Base-by-base conservation (phyloP, 2,888 invertebrate genomes). In the Catocala nupta region DNA sequence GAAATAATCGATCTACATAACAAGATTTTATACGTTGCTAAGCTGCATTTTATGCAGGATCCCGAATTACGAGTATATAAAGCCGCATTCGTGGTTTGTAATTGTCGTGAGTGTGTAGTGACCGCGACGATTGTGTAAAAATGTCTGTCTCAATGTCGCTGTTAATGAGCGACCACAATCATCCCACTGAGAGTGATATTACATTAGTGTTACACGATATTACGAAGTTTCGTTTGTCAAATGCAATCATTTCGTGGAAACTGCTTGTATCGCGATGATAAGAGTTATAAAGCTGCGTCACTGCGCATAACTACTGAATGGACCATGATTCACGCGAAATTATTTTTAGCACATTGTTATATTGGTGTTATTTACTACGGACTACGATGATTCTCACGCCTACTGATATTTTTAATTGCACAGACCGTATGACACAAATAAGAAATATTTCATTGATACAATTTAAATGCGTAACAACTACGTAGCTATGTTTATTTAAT, bases 301-400 rank as follows among this genome's bases (percentile, higher is more conserved):
- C 81, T 78, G 77, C 71, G 65, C 73, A 70, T 74, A 77, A 69
- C 77, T 74, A 70, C 73, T 91, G 88, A 92, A 92, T 90, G 90
- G 81, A 75, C 70, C 77, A 82, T 92, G 92, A 92, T 85, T 92
- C 92, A 93, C 80, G 79, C 76, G 63, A 68, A 79, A 87, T 83
- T 91, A 91, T 90, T 89, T 90, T 89, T 90, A 90, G 88, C 82
- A 63, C 75, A 75, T 75, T 81, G 80, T 78, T 86, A 81, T 83
- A 86, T 86, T 86, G 79, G 68, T 77, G 80, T 80, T 83, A 87
- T 89, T 91, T 91, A 91, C 90, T 91, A 92, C 86, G 85, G 86
- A 89, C 79, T 79, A 84, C 84, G 81, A 83, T 85, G 78, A 85
- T 84, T 85, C 84, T 81, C 82, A 86, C 84, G 83, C 84, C 78